Conservation (phyloP, 1,140 invertebrate genomes). For the Dreissena rostriformis region DNA sequence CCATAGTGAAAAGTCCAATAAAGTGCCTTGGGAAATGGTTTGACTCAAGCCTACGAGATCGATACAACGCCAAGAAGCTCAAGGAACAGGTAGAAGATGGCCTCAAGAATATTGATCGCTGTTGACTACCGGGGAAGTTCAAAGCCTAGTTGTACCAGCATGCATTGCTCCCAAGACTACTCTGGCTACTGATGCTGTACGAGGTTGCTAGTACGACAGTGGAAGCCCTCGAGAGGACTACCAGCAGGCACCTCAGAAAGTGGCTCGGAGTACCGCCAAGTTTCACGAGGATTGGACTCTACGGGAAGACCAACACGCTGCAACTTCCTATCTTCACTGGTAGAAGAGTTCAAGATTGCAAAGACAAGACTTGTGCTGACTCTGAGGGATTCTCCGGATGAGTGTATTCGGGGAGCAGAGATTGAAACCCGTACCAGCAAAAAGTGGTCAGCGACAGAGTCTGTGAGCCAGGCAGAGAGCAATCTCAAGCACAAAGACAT, state of each 20-base stretch:
- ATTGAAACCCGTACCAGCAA: slow-evolving; percentile 16
- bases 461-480: neutral
- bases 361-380: slow-evolving; percentile 24
- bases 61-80: slow-evolving; percentile 5
- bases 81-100: slow-evolving; percentile 27
- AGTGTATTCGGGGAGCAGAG: slow-evolving; percentile 7
- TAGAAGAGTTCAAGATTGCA: slow-evolving; percentile 30
- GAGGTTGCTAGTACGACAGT: neutral
- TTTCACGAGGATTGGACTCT: no score
- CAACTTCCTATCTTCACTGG: slow-evolving; percentile 21
- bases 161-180: slow-evolving; percentile 16
- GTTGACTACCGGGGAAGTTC: neutral
- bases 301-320: no score
- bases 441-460: neutral
- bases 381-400: slow-evolving; percentile 31
- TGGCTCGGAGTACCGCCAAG: slow-evolving; percentile 1
- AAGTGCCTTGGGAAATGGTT: slow-evolving; percentile 56
- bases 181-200: neutral
- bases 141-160: slow-evolving; percentile 38
- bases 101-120: slow-evolving; percentile 12
- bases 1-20: neutral
- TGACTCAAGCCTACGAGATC: slow-evolving; percentile 38
- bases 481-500: slow-evolving; percentile 12
- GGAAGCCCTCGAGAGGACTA: slow-evolving; percentile 24
- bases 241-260: slow-evolving; percentile 24